Conservation (phyloP, 2,797 vertebrate species). For the Eulemur albifrons region DNA sequence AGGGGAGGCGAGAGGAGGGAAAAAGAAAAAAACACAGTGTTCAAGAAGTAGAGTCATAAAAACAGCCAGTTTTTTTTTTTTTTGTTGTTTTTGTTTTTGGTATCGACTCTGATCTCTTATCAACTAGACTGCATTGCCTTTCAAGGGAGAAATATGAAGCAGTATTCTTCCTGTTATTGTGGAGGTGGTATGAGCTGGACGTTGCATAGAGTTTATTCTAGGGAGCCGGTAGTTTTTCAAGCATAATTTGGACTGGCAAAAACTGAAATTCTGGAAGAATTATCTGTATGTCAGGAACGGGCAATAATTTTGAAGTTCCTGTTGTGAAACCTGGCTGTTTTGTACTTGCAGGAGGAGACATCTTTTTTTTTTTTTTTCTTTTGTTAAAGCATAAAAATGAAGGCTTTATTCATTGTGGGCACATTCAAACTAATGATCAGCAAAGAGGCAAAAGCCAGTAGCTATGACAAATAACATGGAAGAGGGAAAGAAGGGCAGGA, state of each 20-base stretch:
- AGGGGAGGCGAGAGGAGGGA: not conserved
- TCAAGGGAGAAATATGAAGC: slow-evolving; percentile 62
- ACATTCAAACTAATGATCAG: slow-evolving; percentile 52
- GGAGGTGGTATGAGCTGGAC: slow-evolving; percentile 43
- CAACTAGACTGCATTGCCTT: slow-evolving; percentile 48
- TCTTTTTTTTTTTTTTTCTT: slow-evolving; percentile 18
- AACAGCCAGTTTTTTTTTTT: not conserved
- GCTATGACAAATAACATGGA: slow-evolving; percentile 14
- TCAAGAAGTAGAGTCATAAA: slow-evolving; percentile 17
- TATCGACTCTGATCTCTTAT: slow-evolving; percentile 47
- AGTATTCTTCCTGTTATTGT: slow-evolving; percentile 13
- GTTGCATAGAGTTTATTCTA: slow-evolving; percentile 47
- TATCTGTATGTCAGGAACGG: slow-evolving; percentile 59
- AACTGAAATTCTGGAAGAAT: slow-evolving; percentile 54
- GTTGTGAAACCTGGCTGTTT: slow-evolving; percentile 58
- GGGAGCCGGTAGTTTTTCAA: slow-evolving; percentile 54
- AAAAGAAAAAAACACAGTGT: not conserved
- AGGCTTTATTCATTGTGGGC: slow-evolving; percentile 37
- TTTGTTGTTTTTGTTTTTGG: not conserved
- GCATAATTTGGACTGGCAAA: slow-evolving; percentile 40
- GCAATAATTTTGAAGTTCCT: slow-evolving; percentile 64
- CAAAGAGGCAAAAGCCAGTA: slow-evolving; percentile 22
- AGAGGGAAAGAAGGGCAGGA: slow-evolving; percentile 15
- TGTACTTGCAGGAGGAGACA: not conserved
- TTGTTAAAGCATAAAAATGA: slow-evolving; percentile 49